These are phyloP conservation scores for Celastrina argiolus DNA, from an alignment of 2,888 invertebrate species.

Conservation along the genomic window DNA sequence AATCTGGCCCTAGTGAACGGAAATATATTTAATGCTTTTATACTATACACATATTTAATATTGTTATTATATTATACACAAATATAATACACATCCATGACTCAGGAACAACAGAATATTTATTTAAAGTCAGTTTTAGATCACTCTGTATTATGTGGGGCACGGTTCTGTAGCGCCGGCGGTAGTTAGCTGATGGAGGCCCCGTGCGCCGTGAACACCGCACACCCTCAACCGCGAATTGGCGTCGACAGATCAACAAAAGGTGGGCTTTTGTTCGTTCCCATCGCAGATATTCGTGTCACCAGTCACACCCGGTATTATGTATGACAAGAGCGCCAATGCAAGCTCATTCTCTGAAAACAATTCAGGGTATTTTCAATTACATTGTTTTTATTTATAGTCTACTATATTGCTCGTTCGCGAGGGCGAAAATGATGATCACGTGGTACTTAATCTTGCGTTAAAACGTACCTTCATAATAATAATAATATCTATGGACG, in stretches of 20 bases:
- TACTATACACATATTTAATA: too few species aligned
- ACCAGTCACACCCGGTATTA: background rate
- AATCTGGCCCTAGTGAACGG: too few species aligned
- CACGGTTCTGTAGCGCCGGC: conserved; percentile 2
- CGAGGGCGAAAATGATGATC: too few species aligned
- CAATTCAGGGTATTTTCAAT: background rate
- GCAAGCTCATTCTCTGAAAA: background rate
- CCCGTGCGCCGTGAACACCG: background rate
- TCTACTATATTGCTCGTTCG: too few species aligned
- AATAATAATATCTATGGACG: too few species aligned
- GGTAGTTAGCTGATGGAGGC: conserved; percentile 11
- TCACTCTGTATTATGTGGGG: conserved; percentile 4
- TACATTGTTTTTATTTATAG: too few species aligned
- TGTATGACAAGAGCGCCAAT: background rate
- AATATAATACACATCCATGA: too few species aligned
- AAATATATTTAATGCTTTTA: too few species aligned
- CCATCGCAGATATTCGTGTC: background rate
- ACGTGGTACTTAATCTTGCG: too few species aligned
- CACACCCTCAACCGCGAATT: background rate
- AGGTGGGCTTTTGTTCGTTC: background rate
- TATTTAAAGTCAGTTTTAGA: background rate
- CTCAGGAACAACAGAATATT: too few species aligned
- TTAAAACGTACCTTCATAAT: too few species aligned
- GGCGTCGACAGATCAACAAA: background rate
- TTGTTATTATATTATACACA: too few species aligned